Percentiles rank a stretch among this genome's conserved stretches.
Evolutionary conservation across 2,888 invertebrate species (phyloP).

Genomic region (Lepidochitona cinerea): DNA sequence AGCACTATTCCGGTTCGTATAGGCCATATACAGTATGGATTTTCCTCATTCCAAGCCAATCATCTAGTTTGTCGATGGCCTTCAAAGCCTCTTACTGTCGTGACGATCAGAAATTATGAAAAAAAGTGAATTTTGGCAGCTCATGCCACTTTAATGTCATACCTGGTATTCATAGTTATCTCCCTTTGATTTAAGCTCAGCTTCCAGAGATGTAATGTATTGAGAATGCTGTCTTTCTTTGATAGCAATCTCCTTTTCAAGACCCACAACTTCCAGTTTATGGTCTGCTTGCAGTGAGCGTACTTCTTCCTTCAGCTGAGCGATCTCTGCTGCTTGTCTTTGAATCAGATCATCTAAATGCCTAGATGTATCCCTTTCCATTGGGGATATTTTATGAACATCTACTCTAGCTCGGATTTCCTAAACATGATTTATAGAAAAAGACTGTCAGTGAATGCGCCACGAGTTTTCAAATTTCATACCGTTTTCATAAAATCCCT

Average conservation of each 20-base stretch:
- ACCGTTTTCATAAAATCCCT: too few species aligned
- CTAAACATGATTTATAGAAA: not conserved
- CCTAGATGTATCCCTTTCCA: slow-evolving; percentile 34
- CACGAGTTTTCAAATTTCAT: too few species aligned
- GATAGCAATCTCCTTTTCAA: slow-evolving; percentile 40
- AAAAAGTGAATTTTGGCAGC: too few species aligned
- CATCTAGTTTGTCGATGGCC: too few species aligned
- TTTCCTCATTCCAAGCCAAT: too few species aligned
- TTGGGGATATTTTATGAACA: not conserved
- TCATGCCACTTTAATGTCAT: too few species aligned
- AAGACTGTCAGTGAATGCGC: too few species aligned
- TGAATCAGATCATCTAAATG: slow-evolving; percentile 60
- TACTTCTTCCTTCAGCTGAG: slow-evolving; percentile 48
- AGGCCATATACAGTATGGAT: too few species aligned
- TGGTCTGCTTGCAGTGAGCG: slow-evolving; percentile 38
- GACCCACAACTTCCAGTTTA: slow-evolving; percentile 40
- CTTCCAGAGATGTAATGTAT: slow-evolving; percentile 38
- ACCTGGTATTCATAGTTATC: slow-evolving; percentile 52
- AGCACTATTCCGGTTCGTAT: too few species aligned
- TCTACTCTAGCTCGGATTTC: not conserved
- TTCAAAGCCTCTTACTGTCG: too few species aligned
- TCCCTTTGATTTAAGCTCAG: slow-evolving; percentile 40
- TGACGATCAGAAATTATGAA: too few species aligned
- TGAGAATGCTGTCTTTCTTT: slow-evolving; percentile 42
- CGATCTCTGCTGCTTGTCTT: slow-evolving; percentile 57